Conservation (phyloP, 2,888 invertebrate species). For the Priocnemis perturbator region DNA sequence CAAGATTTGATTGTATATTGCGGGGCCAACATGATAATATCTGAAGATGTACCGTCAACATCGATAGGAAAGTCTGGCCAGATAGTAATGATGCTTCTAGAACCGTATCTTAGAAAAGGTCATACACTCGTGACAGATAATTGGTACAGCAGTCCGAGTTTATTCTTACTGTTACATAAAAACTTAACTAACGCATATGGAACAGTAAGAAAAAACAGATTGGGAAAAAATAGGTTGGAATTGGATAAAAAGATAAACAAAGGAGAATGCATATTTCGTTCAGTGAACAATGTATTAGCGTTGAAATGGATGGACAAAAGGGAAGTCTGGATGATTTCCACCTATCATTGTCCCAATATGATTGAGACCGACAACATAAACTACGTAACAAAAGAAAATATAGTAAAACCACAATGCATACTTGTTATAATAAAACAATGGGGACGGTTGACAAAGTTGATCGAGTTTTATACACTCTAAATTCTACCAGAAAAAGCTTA, state of each 20-base stretch:
- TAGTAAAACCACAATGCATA: background rate
- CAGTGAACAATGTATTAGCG: conserved; percentile 11
- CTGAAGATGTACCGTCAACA: conserved; percentile 21
- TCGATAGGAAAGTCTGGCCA: conserved; percentile 25
- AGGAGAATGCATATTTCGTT: conserved; percentile 7
- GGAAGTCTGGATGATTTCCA: conserved; percentile 10
- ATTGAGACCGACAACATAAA: conserved; percentile 3
- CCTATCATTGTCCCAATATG: background rate
- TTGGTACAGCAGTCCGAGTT: conserved; percentile 23
- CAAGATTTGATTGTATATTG: conserved; percentile 26
- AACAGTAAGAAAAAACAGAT: conserved; percentile 17
- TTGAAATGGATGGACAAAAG: conserved; percentile 12
- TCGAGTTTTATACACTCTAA: conserved; percentile 2
- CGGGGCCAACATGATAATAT: conserved; percentile 17
- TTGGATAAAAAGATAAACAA: conserved; percentile 4
- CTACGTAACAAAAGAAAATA: background rate
- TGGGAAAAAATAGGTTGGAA: conserved; percentile 14
- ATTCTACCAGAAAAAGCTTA: conserved; percentile 15
- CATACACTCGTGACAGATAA: conserved; percentile 15
- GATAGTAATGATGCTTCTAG: conserved; percentile 21
- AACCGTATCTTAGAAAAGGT: conserved; percentile 23
- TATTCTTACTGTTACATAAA: conserved; percentile 17
- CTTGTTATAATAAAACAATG: conserved; percentile 6
- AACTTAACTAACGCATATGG: conserved; percentile 24
- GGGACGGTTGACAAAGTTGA: conserved; percentile 1